Evolutionary conservation across 2,797 vertebrate genomes (phyloP).

Genomic region (Dallia pectoralis): DNA sequence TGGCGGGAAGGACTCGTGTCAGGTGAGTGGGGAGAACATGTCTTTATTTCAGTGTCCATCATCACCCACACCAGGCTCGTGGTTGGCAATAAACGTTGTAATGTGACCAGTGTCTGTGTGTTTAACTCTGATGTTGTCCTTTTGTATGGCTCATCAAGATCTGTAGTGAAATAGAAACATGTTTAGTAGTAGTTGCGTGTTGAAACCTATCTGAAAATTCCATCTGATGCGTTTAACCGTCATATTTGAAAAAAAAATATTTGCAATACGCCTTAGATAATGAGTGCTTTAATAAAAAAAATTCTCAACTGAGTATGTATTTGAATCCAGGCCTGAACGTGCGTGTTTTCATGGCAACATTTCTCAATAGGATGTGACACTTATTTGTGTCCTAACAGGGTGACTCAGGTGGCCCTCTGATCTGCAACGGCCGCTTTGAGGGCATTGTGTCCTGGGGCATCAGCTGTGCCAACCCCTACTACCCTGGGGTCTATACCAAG

Average conservation of each 20-base stretch:
- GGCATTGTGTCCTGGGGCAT: slow-evolving; percentile 82
- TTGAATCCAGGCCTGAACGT: neutral
- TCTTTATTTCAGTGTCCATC: neutral
- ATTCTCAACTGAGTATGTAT: neutral
- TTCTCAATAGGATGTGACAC: neutral
- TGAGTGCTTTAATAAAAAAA: neutral
- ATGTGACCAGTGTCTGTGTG: neutral
- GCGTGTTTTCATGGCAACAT: neutral
- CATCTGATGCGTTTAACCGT: neutral
- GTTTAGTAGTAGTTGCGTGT: neutral
- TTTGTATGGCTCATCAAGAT: neutral
- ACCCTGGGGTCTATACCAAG: slow-evolving; percentile 78
- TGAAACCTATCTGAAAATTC: neutral
- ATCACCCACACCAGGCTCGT: neutral
- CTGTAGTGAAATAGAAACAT: too few species aligned
- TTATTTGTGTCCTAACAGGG: slow-evolving; percentile 61
- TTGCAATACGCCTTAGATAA: neutral
- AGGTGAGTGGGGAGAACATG: slow-evolving; percentile 55
- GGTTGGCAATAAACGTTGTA: neutral
- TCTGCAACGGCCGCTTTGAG: slow-evolving; percentile 71
- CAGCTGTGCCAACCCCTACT: slow-evolving; percentile 70
- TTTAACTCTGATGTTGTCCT: neutral
- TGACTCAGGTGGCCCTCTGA: slow-evolving; percentile 78
- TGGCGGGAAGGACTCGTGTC: slow-evolving; percentile 77
- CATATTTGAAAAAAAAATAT: neutral